Conservation (phyloP, 2,797 vertebrate genomes). For the Dendrocincla tyrannina region DNA sequence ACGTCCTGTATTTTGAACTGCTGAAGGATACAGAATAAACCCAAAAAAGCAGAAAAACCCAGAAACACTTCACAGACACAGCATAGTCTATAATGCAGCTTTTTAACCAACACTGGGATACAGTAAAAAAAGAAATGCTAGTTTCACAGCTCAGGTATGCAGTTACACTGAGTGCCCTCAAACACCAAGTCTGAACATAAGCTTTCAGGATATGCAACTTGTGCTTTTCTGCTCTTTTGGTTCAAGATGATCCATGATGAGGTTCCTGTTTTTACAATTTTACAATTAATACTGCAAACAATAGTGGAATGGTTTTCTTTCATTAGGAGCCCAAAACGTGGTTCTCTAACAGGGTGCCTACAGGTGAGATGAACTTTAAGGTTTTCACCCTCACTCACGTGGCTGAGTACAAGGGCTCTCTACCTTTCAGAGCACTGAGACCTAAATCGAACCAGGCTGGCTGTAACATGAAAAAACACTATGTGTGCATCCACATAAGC, state of each 20-base stretch:
- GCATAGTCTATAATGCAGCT: neutral
- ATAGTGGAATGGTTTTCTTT: neutral
- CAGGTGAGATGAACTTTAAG: neutral
- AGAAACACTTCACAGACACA: neutral
- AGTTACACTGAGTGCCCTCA: neutral
- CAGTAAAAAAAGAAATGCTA: neutral
- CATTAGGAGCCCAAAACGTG: neutral
- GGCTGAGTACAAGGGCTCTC: neutral
- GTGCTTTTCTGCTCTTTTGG: neutral
- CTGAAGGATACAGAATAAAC: neutral
- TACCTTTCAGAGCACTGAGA: neutral
- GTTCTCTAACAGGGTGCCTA: neutral
- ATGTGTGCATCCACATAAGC: accelerated
- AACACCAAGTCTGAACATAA: neutral
- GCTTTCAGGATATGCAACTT: neutral
- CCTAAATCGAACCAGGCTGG: neutral
- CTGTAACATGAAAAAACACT: neutral
- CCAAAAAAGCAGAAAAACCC: neutral
- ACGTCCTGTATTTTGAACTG: neutral
- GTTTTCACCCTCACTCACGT: neutral
- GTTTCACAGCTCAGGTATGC: neutral
- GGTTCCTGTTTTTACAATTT: neutral
- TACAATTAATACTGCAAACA: neutral
- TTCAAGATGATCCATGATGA: neutral
- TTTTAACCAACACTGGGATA: neutral